phyloP scores from a whole-genome alignment of 2,888 invertebrate genomes.

The Leucophenga maculata region DNA sequence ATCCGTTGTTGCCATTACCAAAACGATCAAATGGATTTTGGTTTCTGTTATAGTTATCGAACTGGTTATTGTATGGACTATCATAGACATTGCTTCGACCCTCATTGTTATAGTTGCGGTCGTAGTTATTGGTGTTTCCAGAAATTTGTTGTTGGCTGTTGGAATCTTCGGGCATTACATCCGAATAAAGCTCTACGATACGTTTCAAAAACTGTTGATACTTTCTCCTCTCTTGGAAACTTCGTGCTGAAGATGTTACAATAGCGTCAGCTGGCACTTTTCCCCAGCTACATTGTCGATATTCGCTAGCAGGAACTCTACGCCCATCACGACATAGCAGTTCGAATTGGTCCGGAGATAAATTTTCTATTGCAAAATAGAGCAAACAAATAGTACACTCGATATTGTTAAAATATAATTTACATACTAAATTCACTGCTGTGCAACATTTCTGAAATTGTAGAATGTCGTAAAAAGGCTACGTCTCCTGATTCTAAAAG shows the following conservation, averaged over 20 bases:
- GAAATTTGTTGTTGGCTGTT: constrained; percentile 45
- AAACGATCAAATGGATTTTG: constrained; percentile 50
- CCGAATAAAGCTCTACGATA: constrained; percentile 75
- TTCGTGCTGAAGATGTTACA: constrained; percentile 87
- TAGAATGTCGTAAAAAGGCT: constrained; percentile 91
- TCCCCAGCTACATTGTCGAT: constrained; percentile 88
- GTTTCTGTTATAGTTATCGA: constrained; percentile 43
- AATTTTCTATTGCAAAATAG: constrained; percentile 73
- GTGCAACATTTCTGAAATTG: constrained; percentile 81
- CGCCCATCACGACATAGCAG: constrained; percentile 86
- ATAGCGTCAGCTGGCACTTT: constrained; percentile 86
- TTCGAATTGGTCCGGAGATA: constrained; percentile 82
- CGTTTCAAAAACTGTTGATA: constrained; percentile 80
- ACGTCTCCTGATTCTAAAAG: constrained; percentile 88
- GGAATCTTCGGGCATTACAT: constrained; percentile 52
- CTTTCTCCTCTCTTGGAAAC: constrained; percentile 68
- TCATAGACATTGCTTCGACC: constrained; percentile 47
- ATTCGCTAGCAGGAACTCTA: constrained; percentile 79
- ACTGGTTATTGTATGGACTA: constrained; percentile 41
- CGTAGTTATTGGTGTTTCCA: constrained; percentile 40
- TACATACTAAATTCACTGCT: constrained; percentile 76
- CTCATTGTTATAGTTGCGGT: constrained; percentile 57
- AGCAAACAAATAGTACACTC: no score
- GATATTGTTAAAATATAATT: neutral
- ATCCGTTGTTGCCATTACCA: constrained; percentile 41